Conservation (phyloP, 2,888 invertebrate genomes). For the Mechanitis messenoides region DNA sequence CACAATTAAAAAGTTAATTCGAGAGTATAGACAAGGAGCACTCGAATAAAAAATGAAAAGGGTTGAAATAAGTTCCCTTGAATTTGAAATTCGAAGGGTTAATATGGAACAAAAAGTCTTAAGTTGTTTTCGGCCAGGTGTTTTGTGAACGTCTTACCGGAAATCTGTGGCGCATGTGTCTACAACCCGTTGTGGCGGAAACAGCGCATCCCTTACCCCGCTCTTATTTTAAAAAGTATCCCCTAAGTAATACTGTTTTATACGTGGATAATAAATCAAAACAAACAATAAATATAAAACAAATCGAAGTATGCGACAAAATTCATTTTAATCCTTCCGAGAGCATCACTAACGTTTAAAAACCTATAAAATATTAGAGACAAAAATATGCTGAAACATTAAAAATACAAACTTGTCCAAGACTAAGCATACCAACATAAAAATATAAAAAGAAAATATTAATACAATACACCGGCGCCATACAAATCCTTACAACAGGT, state of each 20-base stretch:
- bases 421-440: conserved; percentile 2
- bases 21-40: conserved; percentile 46
- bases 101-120: conserved; percentile 55
- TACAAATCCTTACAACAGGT: conserved; percentile 27
- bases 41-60: conserved; percentile 47
- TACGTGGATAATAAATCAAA: conserved; percentile 1
- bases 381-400: too few relatives aligned
- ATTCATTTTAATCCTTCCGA: too few relatives aligned
- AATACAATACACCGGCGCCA: conserved; percentile 16
- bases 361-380: too few relatives aligned
- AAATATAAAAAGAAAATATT: neutral
- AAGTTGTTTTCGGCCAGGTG: conserved; percentile 67
- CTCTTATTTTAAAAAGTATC: conserved; percentile 52
- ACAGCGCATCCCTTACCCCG: conserved; percentile 61
- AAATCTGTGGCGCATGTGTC: conserved; percentile 72
- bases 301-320: too few relatives aligned
- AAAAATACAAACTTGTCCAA: neutral
- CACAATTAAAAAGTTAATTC: conserved; percentile 30
- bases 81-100: conserved; percentile 57
- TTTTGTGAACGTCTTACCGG: conserved; percentile 62
- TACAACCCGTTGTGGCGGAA: conserved; percentile 68
- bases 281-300: too few relatives aligned
- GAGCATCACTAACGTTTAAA: neutral
- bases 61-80: conserved; percentile 58
- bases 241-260: conserved; percentile 31